Conservation (phyloP, 2,113 vertebrate genomes). For the Marcusenius ussheri region DNA sequence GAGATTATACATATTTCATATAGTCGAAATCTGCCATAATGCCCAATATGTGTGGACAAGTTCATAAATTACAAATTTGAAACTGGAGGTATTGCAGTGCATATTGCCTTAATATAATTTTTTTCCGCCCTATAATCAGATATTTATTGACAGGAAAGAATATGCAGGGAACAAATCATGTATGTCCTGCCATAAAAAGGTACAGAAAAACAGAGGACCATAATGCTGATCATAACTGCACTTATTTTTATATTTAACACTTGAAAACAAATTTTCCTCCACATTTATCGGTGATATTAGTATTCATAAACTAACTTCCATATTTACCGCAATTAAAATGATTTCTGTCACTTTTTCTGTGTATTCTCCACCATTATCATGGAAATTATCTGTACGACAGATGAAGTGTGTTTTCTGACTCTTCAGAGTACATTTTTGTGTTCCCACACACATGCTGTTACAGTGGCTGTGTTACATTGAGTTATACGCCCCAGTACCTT, state of each 20-base stretch:
- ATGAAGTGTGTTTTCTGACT: not conserved
- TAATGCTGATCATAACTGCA: not conserved
- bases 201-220: not conserved
- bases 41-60: not conserved
- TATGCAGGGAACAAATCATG: not conserved
- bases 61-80: not conserved
- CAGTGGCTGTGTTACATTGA: not conserved
- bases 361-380: not conserved
- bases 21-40: not conserved
- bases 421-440: not conserved
- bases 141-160: not conserved
- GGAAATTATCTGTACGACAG: slow-evolving; percentile 2
- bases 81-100: not conserved
- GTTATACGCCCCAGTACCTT: not conserved
- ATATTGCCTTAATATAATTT: not conserved
- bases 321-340: slow-evolving; percentile 13
- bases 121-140: not conserved
- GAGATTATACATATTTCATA: not conserved
- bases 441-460: not conserved
- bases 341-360: slow-evolving; percentile 17
- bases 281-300: not conserved
- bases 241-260: not conserved
- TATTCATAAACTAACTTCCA: not conserved
- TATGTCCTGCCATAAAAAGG: not conserved
- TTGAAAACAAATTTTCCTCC: not conserved